Base-by-base conservation (phyloP, 1,140 invertebrate genomes). In the Zaprionus nigranus region DNA sequence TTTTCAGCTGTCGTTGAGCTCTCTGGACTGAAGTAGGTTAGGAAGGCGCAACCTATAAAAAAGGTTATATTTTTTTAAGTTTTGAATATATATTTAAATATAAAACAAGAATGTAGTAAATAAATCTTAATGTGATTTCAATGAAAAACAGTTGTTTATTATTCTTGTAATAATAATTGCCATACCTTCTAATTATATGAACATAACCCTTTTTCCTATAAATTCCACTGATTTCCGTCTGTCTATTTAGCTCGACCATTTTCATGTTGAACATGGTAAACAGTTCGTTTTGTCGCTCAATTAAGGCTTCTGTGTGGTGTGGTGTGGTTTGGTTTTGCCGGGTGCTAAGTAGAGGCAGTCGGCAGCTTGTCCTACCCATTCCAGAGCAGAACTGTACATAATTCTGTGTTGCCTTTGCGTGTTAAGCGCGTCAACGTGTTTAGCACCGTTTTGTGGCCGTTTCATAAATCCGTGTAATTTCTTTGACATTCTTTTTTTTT, bases 21-120 rank as follows among this genome's bases (percentile, higher is more conserved):
- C 93, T 99, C 98, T 92, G 97, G 96, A 93, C 96, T 97, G 94
- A 97, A 98, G 95, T 98, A 99, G 82, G 98, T 99, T 93, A 99
- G 95, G 94, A 99, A 99, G 90, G 98, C 98, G 95, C 98, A 99
- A 93, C 98, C 98, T 98, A 95, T 26, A 51, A 60, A 56, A 26
- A 24, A 46, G 17, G 12, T 13, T 3, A 17, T 3, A 17, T 22
- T 15, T n/a, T 22, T 13, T 20, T 30, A 34, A 30, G 24, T 49
- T 49, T 11, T 0, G 4, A n/a, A n/a, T 9, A 13, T 22, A 30
- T 58, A 20, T 20, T 58, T 3, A 5, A 36, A 58, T 38, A 34
- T 56, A 56, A 17, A 30, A 12, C 13, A 54, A 6, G 6, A 6
- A 28, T 28, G 6, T 11, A 30, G 6, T 9, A 7, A 30, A 7